phyloP scores from a whole-genome alignment of 2,888 invertebrate genomes.

The Epirrhoe alternata region DNA sequence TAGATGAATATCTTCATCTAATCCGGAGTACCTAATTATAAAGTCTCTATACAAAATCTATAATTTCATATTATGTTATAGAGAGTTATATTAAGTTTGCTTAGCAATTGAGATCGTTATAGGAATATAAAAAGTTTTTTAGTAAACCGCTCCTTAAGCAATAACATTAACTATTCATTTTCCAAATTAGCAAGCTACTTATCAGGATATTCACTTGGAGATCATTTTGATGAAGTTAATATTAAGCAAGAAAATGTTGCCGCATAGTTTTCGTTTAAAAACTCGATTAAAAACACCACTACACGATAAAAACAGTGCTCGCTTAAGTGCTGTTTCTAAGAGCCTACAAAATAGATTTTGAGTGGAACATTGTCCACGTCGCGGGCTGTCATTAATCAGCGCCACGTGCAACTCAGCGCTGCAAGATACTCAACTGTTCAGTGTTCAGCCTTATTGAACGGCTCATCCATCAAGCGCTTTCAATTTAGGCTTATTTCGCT shows the following conservation, averaged over 20 bases:
- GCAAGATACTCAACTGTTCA: neutral
- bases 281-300: too few relatives aligned
- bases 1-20: too few relatives aligned
- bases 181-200: constrained; percentile 26
- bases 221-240: constrained; percentile 22
- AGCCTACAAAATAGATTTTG: neutral
- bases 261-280: neutral
- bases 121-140: too few relatives aligned
- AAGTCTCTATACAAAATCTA: too few relatives aligned
- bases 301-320: too few relatives aligned
- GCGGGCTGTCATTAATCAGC: neutral
- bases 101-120: too few relatives aligned
- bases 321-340: neutral
- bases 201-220: constrained; percentile 27
- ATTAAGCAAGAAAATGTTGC: too few relatives aligned
- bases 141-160: constrained; percentile 2
- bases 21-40: too few relatives aligned
- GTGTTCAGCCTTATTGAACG: neutral
- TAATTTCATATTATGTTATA: too few relatives aligned
- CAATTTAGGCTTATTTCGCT: neutral
- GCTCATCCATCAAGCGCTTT: neutral
- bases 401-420: neutral
- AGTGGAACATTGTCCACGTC: neutral
- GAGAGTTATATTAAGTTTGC: too few relatives aligned
- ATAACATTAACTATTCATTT: constrained; percentile 33